Percentiles rank a stretch among this genome's conserved stretches.
These are phyloP conservation scores for Magallana ariakensis DNA, from an alignment of 1,140 invertebrate genomes.

Conservation along the genomic window DNA sequence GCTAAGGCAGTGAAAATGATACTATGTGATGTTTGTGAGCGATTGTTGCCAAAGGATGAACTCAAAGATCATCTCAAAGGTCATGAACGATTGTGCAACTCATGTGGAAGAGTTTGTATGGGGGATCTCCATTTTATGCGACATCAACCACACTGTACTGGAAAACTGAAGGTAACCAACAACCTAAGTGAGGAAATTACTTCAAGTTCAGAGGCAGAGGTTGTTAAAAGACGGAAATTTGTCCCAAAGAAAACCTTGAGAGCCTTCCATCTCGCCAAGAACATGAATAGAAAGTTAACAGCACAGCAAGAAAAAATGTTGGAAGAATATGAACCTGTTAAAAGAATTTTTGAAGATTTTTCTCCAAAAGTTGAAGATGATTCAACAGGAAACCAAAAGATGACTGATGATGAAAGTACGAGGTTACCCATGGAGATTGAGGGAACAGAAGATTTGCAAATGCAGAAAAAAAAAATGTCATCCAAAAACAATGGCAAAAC, in stretches of 20 bases:
- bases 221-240: too few relatives aligned
- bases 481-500: too few relatives aligned
- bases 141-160: background rate
- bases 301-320: background rate
- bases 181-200: background rate
- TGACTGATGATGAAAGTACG: too few relatives aligned
- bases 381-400: too few relatives aligned
- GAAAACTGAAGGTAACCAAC: background rate
- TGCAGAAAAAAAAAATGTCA: too few relatives aligned
- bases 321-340: background rate
- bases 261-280: background rate
- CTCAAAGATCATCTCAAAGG: background rate
- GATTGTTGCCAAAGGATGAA: background rate
- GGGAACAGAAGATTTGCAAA: too few relatives aligned
- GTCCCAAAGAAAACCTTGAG: background rate
- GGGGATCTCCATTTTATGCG: background rate
- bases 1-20: background rate
- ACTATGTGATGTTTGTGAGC: conserved; percentile 11
- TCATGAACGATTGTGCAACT: background rate
- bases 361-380: too few relatives aligned
- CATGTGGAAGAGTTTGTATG: background rate
- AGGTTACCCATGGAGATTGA: too few relatives aligned
- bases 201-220: background rate
- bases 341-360: too few relatives aligned
- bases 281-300: conserved; percentile 1